Base-by-base conservation (phyloP, 2,888 invertebrate species). In the Folsomia candida region DNA sequence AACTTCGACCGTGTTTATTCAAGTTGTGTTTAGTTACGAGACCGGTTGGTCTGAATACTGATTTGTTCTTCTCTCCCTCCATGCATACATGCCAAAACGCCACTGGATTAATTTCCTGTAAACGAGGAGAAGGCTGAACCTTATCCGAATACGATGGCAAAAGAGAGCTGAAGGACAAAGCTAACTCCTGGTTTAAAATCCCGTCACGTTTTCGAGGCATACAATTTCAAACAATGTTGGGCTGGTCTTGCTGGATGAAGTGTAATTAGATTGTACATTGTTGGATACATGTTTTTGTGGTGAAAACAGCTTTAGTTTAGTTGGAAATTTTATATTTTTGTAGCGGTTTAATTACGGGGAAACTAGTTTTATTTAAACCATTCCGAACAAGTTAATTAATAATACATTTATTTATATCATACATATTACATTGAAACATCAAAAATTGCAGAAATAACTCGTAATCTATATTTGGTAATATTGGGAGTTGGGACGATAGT, bases 21-120 rank as follows among this genome's bases (percentile, higher is more conserved):
- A 37, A 20, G 54, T 54, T 54, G 54, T 54, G 54, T 54, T 54
- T 54, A 54, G 18, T 54, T 54, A 54, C 22, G 54, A 54, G 54
- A n/a, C 4, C 6, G 18, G 54, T 22, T 20, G 54, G 54, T 14
- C 20, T 14, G 54, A 54, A 54, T 54, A 54, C 54, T 54, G 54
- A 54, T 54, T 54, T 54, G 6, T 6, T 20, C n/a, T 54, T 54
- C 22, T 4, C 6, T 14, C 18, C 54, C 6, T 54, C 22, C 37
- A 4, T 14, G 37, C 37, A 37, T 37, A 14, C 37, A 37, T 37
- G 37, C 37, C 37, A 54, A 54, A 54, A 54, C 54, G 6, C 22
- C 54, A 54, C 6, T 54, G 54, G 54, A 54, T 54, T 54, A 54
- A 54, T 54, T 54, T 54, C 54, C 54, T 54, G 54, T 54, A 37